Evolutionary conservation across 2,888 invertebrate genomes (phyloP).

Genomic region (Folsomia manolachei): DNA sequence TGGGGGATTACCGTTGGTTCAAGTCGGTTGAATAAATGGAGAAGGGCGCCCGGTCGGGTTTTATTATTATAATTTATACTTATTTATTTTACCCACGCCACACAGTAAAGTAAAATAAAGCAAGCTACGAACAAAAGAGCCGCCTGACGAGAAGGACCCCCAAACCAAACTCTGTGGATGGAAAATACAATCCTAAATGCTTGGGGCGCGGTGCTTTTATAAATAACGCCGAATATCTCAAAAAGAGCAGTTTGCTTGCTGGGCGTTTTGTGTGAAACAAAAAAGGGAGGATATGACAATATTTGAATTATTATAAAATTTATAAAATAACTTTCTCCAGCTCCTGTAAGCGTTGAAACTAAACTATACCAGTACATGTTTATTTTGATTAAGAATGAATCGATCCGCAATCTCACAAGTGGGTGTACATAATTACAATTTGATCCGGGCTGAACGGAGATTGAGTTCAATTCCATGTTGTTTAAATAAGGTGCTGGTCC

Average conservation of each 20-base stretch:
- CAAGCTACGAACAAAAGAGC: conserved; percentile 64
- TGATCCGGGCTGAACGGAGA: background rate
- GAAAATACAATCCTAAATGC: no score
- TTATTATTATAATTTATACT: background rate
- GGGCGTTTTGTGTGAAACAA: no score
- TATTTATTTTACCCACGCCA: background rate
- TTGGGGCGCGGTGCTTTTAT: no score
- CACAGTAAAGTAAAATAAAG: conserved; percentile 61
- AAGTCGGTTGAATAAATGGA: background rate
- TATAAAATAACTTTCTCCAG: background rate
- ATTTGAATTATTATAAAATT: no score
- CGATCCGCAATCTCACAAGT: background rate
- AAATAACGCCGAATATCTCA: no score
- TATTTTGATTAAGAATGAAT: background rate
- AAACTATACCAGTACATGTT: background rate
- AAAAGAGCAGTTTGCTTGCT: no score
- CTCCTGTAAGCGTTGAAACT: no score
- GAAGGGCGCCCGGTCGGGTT: background rate
- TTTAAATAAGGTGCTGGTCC: no score
- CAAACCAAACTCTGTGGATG: background rate
- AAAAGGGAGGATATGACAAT: no score
- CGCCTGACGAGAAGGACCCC: conserved; percentile 51
- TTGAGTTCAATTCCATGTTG: background rate
- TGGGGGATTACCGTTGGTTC: background rate
- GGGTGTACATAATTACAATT: background rate